Conservation (phyloP, 2,113 vertebrate genomes). For the Cebus imitator region DNA sequence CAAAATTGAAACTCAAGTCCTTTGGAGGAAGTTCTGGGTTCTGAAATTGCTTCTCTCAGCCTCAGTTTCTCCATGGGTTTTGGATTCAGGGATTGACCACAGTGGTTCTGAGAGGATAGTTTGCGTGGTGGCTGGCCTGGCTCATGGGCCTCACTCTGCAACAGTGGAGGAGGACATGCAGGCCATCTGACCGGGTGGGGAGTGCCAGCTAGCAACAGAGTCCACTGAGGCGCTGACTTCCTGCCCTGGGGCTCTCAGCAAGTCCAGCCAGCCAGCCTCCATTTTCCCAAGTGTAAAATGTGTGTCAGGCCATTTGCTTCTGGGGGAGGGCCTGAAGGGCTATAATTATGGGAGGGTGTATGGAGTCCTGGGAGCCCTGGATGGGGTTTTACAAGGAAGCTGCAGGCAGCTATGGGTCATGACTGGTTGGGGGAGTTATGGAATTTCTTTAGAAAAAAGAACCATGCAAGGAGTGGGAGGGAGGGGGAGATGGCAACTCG, state of each 20-base stretch:
- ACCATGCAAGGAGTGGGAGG: background rate
- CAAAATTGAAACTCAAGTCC: background rate
- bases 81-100: background rate
- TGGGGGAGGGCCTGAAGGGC: conserved; percentile 30
- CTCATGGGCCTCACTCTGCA: background rate
- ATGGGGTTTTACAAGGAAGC: background rate
- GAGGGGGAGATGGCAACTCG: background rate
- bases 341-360: conserved; percentile 51
- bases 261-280: conserved; percentile 27
- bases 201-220: background rate
- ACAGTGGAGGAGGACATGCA: background rate
- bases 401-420: background rate
- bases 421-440: background rate
- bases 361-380: background rate
- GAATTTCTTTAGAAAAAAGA: background rate
- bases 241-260: background rate
- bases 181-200: background rate
- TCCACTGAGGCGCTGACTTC: conserved; percentile 52
- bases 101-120: background rate
- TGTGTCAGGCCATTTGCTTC: conserved; percentile 13
- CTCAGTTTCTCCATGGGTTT: background rate
- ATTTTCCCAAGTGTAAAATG: conserved; percentile 72
- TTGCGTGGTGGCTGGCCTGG: background rate
- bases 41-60: background rate
- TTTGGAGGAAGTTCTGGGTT: background rate